Evolutionary conservation across 1,140 invertebrate genomes (phyloP).

Genomic region (Galleria mellonella): DNA sequence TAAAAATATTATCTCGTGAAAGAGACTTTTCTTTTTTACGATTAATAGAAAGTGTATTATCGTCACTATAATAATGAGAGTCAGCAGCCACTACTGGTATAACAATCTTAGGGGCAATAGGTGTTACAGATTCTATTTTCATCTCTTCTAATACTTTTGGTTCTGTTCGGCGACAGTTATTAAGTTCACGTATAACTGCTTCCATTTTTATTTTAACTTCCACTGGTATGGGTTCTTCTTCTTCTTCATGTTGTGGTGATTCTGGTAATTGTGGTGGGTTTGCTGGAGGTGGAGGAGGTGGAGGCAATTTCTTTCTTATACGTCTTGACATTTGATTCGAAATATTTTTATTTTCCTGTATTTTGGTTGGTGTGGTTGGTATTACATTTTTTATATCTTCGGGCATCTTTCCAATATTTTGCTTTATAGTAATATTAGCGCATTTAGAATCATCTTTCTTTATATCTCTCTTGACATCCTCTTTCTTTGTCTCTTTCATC

Average conservation of each 20-base stretch:
- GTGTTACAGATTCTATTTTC: constrained; percentile 28
- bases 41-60: constrained; percentile 27
- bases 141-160: constrained; percentile 36
- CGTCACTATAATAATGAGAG: constrained; percentile 45
- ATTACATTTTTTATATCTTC: not conserved
- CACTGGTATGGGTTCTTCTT: constrained; percentile 42
- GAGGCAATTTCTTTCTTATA: constrained; percentile 60
- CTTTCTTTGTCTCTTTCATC: constrained; percentile 17
- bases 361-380: constrained; percentile 49
- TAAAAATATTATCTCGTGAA: constrained; percentile 19
- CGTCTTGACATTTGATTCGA: constrained; percentile 45
- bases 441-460: not conserved
- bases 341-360: constrained; percentile 36
- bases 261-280: constrained; percentile 18
- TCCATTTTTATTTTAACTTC: constrained; percentile 76
- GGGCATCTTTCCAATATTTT: not conserved
- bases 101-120: constrained; percentile 50
- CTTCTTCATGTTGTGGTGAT: constrained; percentile 17
- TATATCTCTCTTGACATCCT: not conserved
- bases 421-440: not conserved
- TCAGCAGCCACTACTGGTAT: constrained; percentile 60
- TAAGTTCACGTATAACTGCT: constrained; percentile 75
- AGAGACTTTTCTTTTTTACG: constrained; percentile 27
- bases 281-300: constrained; percentile 60
- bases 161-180: constrained; percentile 56